Base-by-base conservation (phyloP, 2,888 invertebrate genomes). In the Achlya flavicornis region DNA sequence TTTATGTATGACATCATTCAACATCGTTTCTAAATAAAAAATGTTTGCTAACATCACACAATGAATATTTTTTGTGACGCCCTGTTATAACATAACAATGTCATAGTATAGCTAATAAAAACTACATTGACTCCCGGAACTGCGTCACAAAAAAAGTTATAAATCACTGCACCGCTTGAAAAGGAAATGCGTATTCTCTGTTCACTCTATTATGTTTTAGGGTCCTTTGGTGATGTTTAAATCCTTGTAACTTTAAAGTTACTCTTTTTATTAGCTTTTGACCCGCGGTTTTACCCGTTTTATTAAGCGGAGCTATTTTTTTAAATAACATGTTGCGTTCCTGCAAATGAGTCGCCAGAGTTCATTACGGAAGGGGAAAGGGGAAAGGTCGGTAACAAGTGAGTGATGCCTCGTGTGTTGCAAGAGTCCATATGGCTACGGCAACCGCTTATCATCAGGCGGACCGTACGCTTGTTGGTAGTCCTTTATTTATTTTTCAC, bases 101-200 rank as follows among this genome's bases (percentile, higher is more conserved):
- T 81, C 78, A 80, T 72, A 53, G n/a, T 19, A 53, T 16, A 78
- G 77, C 85, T 83, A 85, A 86, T 87, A 88, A 85, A 88, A 87
- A 84, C 84, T 76, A 79, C 76, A 82, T 83, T 78, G 86, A 81
- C 87, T 88, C 85, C 89, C 89, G 89, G 87, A 90, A 89, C 85
- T 84, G 74, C 70, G 76, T 64, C 75, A 84, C 85, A 85, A 87
- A 87, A 86, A 86, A 81, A 81, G 76, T 78, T 77, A 87, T 88
- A 88, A 88, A 88, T 89, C 87, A 87, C 77, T 41, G 41, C 38
- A 64, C 65, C 73, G 65, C 32, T 53, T 53, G 2, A 53, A 61
- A 67, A 78, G 76, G 78, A 77, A 77, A 71, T 69, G 76, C 68
- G 70, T 77, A 19, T 59, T 16, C 38, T 59, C 38, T 38, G 10